Conservation (phyloP, 37 sponge, comb jelly and placozoan genomes). For the Agelas oroides region DNA sequence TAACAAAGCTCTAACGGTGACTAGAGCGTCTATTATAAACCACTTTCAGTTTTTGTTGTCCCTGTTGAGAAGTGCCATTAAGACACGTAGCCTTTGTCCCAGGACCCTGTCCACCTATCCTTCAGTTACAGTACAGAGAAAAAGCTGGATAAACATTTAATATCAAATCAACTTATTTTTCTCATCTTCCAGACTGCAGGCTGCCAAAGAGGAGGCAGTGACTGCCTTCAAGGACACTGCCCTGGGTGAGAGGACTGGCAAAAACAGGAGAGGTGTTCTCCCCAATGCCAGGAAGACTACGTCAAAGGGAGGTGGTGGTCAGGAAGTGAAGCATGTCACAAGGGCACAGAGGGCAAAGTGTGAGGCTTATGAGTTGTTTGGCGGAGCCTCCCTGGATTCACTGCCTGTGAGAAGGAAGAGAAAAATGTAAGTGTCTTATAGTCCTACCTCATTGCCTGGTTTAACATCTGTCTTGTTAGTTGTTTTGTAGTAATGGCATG, state of each 20-base stretch:
- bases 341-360: slow-evolving; percentile 7
- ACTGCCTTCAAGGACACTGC: slow-evolving; percentile 19
- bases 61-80: no score
- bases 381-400: slow-evolving; percentile 3
- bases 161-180: no score
- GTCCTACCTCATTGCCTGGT: no score
- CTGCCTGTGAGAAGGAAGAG: background rate
- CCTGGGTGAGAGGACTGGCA: slow-evolving; percentile 33
- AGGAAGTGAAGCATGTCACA: background rate
- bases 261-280: background rate
- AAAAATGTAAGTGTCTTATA: slow-evolving; percentile 14
- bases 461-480: no score
- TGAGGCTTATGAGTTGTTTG: slow-evolving; percentile 8
- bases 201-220: slow-evolving; percentile 27
- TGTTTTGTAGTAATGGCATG: no score
- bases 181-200: slow-evolving; percentile 46
- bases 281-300: background rate
- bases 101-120: no score
- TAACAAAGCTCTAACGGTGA: no score
- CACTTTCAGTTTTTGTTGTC: no score
- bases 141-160: no score
- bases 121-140: no score
- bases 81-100: no score
- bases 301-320: background rate
- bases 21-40: no score